Base-by-base conservation (phyloP, 1,140 invertebrate species). In the Hirudo medicinalis region DNA sequence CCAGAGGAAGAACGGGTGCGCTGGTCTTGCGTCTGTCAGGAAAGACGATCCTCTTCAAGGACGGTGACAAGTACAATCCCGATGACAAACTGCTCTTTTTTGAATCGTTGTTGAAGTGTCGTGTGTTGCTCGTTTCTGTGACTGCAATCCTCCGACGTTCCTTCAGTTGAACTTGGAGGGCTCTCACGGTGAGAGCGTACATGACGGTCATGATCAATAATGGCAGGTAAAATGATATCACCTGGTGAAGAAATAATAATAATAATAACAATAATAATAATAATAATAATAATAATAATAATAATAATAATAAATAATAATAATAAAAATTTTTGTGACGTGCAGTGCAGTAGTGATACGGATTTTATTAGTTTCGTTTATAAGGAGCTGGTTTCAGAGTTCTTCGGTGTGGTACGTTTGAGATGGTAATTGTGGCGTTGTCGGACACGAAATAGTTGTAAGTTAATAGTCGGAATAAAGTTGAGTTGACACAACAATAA, bases 141-240 rank as follows among this genome's bases (percentile, higher is more conserved):
- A 67, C 71, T 2, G 67, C 66, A 53, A 57, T 54, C 13, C 71
- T 27, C 0, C 53, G 71, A 29, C 68, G 71, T 72, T 69, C 69
- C 55, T 75, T 67, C 22, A 54, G 40, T 43, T 76, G 75, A 4
- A 60, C 54, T 20, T 72, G 71, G 9, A 77, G 66, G 3, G 75
- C 73, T 36, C 88, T 84, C 0, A 94, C 90, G 0, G 92, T 95
- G 66, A 93, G 84, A 3, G 90, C 88, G 77, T 94, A 95, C 13
- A 91, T 94, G 53, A 92, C 82, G 76, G 93, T 82, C 92, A 96
- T 95, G 69, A 96, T 91, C 17, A 88, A 85, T 60, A 96, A 84
- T 6, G 93, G 93, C 72, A 95, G 91, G 82, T 94, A 94, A 81
- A 96, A 96, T 75, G 91, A 92, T 74, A 94, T 71, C 76, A 22